Base-by-base conservation (phyloP, 2,113 vertebrate genomes). In the Callipepla squamata region DNA sequence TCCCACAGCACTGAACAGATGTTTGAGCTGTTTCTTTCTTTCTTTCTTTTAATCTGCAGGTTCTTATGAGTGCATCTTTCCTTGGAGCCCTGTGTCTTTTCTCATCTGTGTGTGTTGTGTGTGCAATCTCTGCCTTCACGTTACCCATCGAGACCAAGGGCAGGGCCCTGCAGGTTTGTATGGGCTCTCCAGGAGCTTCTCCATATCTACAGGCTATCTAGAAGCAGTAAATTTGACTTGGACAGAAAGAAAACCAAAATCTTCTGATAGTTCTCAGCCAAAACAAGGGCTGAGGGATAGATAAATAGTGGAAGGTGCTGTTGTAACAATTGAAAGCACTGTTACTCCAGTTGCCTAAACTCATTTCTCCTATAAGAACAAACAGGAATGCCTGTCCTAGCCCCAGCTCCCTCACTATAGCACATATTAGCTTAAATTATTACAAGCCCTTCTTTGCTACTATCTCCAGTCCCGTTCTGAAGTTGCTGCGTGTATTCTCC, bases 61-160 rank as follows among this genome's bases (percentile, higher is more conserved):
- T 99, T 81, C 95, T 99, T 15, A 98, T 99, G 97, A 98, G 96
- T 0, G 95, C 97, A 26, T 99, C 99, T 0, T 97, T 99, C 66
- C 21, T 98, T 14, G 96, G 98, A 51, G 98, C 98, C 18, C 91
- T 99, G 76, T 97, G 96, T 70, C 98, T 99, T 0, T 99, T 99
- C 25, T 94, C 98, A 23, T 85, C 97, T 0, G 96, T 98, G 47
- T 99, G 98, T 19, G 16, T 97, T 0, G 7, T 99, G 13, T 99
- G 98, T 4, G 98, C 98, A 4, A 32, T 98, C 32, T 98, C 98
- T 14, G 98, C 97, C 1, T 92, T 98, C 42, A 98, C 98, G 3
- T 93, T 99, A 51, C 99, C 99, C 22, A 99, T 99, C 2, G 99
- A 99, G 97, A 99, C 99, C 18, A 98, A 97, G 97, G 99, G 98